Percentiles rank a stretch among this genome's conserved stretches.
Conservation (phyloP, 2,888 invertebrate species). For the Drosophila neoperkinsi region DNA sequence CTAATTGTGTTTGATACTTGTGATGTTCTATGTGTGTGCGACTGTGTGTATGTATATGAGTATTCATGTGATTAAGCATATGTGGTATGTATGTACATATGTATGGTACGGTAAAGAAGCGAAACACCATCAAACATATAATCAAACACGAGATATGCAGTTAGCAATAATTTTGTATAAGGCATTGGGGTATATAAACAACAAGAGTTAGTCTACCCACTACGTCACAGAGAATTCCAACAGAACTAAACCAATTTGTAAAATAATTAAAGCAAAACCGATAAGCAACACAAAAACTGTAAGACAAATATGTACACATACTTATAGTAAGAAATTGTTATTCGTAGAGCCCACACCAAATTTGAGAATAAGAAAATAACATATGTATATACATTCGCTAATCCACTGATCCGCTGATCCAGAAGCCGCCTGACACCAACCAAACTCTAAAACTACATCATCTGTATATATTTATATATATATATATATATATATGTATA, state of each 20-base stretch:
- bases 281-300: constrained; percentile 15
- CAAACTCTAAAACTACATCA: neutral
- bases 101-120: constrained; percentile 34
- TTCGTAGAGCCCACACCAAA: constrained; percentile 9
- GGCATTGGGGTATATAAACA: constrained; percentile 35
- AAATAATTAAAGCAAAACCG: constrained; percentile 5
- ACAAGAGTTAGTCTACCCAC: constrained; percentile 51
- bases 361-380: constrained; percentile 8
- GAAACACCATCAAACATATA: constrained; percentile 62
- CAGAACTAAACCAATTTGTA: constrained; percentile 31
- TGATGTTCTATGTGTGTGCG: constrained; percentile 6
- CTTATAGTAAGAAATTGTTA: constrained; percentile 6
- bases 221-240: constrained; percentile 54
- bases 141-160: constrained; percentile 45
- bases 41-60: constrained; percentile 18
- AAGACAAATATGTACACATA: constrained; percentile 37
- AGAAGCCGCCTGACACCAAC: constrained; percentile 13
- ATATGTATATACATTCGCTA: constrained; percentile 1
- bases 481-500: neutral
- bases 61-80: neutral
- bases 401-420: constrained; percentile 7
- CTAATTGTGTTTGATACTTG: constrained; percentile 48
- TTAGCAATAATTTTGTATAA: constrained; percentile 43
- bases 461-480: neutral
- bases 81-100: neutral